These are phyloP conservation scores for Lepas anatifera DNA, from an alignment of 2,888 invertebrate species.

Conservation along the genomic window DNA sequence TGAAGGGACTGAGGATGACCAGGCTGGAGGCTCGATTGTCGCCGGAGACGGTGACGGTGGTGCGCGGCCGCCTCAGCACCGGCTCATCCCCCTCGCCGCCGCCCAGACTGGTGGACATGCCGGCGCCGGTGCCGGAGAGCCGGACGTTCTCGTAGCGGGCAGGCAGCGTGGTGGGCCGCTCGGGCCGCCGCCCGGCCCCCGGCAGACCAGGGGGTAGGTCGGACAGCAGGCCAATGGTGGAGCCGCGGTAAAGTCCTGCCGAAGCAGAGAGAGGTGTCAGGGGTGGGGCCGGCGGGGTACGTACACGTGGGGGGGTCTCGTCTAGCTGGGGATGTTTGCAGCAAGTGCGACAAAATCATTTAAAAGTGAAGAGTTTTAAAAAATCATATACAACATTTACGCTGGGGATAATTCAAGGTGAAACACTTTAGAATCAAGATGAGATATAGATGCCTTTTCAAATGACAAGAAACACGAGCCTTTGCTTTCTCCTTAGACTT, in stretches of 20 bases:
- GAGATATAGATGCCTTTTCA: too few species aligned
- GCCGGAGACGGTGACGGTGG: background rate
- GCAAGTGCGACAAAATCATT: too few species aligned
- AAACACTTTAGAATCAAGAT: too few species aligned
- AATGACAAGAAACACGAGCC: too few species aligned
- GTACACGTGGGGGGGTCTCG: too few species aligned
- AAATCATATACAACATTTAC: too few species aligned
- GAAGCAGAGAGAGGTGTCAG: too few species aligned
- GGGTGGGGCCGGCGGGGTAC: too few species aligned
- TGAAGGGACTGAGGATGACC: conserved; percentile 65
- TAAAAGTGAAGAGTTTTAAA: too few species aligned
- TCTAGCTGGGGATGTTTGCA: too few species aligned
- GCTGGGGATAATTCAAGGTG: too few species aligned
- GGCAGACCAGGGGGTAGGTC: background rate
- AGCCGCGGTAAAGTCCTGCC: conserved; percentile 2
- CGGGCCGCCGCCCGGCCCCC: conserved; percentile 28
- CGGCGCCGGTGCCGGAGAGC: background rate
- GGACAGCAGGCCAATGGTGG: background rate
- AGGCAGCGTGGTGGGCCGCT: conserved; percentile 27
- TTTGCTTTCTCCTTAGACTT: too few species aligned
- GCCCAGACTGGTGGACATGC: background rate
- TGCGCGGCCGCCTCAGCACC: background rate
- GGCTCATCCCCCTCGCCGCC: background rate
- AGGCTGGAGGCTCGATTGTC: conserved; percentile 14
- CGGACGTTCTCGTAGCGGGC: conserved; percentile 18